Evolutionary conservation across 2,113 vertebrate genomes (phyloP).

Genomic region (Aythya baeri): DNA sequence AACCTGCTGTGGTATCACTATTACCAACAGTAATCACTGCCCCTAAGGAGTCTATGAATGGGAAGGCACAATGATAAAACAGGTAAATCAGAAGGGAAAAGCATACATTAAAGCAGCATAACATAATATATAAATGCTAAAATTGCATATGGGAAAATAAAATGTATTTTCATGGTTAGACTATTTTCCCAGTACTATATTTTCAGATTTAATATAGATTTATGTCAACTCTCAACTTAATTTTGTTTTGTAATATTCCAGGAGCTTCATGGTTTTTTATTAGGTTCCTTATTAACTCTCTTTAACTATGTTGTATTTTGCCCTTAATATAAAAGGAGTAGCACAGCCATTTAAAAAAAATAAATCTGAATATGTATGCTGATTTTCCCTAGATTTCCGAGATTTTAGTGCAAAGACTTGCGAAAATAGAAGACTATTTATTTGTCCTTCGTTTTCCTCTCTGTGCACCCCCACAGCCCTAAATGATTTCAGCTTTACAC

Average conservation of each 20-base stretch:
- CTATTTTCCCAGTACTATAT: constrained; percentile 7
- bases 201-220: constrained; percentile 32
- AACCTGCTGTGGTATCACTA: constrained; percentile 63
- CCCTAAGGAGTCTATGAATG: constrained; percentile 53
- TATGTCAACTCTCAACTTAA: constrained; percentile 10
- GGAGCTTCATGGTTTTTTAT: constrained; percentile 23
- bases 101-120: constrained; percentile 56
- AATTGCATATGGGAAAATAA: constrained; percentile 30
- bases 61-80: constrained; percentile 59
- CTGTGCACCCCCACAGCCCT: background rate
- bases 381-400: constrained; percentile 4
- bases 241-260: constrained; percentile 34
- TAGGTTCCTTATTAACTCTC: constrained; percentile 14
- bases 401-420: constrained; percentile 12
- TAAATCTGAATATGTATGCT: background rate
- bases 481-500: constrained; percentile 55
- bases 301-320: constrained; percentile 28
- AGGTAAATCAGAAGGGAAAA: constrained; percentile 36
- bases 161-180: constrained; percentile 32
- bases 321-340: background rate
- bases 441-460: background rate
- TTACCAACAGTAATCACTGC: constrained; percentile 61
- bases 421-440: background rate
- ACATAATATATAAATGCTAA: constrained; percentile 31
- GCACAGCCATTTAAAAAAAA: background rate